Evolutionary conservation across 1,140 invertebrate genomes (phyloP), one percentile per base, ranked within the genome.

Genomic region (Heterodera carotae): DNA sequence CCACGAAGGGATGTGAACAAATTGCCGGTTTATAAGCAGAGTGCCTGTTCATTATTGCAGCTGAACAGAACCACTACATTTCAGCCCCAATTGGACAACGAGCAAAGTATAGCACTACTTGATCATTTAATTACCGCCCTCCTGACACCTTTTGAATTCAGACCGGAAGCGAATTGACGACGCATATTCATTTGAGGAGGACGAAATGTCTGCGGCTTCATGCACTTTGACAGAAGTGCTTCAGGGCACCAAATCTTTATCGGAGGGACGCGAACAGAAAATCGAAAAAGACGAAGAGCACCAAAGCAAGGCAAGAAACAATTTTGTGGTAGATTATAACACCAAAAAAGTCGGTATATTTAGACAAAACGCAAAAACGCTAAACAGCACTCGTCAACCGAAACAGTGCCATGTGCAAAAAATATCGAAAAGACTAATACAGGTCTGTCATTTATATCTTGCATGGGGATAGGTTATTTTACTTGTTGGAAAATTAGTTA

Each of bases 1-100:
- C 15, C 69, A 33, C 1, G 31, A 53, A 64, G 36, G 33, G 22
- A 71, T 56, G 12, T 31, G 31, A 71, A 48, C 60, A 71, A 71
- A 75, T 60, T 75, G 69, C 73, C 73, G 12, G n/a, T 75, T 75
- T 75, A 75, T 73, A 75, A 75, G n/a, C 73, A 76, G 25, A 56
- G 22, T 68, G 15, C 39, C 18, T 22, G n/a, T 22, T 34, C 34
- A 34, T 43, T 43, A 43, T n/a, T n/a, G n/a, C n/a, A n/a, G n/a
- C 34, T 22, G 15, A 60, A 60, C n/a, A 36, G 12, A n/a, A 60
- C 22, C 36, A 12, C n/a, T 71, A 7, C 15, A 71, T 71, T 59
- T 68, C 66, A n/a, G 22, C 18, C 39, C 0, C 66, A 18, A 27
- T 34, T 22, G 4, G 33, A 68, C 15, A 5, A 22, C 18, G 4